These are phyloP conservation scores for Paramisgurnus dabryanus DNA, from an alignment of 2,113 vertebrate genomes.

Conservation along the genomic window DNA sequence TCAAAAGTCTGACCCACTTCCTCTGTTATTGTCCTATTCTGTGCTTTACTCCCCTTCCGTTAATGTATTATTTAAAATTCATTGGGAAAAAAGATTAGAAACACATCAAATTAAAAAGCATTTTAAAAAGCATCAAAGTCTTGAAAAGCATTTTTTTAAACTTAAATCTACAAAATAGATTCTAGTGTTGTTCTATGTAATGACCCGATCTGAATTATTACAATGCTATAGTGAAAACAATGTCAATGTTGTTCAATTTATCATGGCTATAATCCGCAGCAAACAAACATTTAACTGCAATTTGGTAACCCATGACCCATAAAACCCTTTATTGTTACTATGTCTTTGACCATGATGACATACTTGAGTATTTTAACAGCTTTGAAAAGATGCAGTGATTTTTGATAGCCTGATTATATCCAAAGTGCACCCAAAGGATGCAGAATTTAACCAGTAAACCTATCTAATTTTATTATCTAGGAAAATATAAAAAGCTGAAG, in stretches of 20 bases:
- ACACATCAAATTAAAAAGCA: background rate
- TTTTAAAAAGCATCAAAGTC: background rate
- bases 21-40: background rate
- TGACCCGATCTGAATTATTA: conserved; percentile 7
- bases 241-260: conserved; percentile 7
- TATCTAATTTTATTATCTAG: conserved; percentile 3
- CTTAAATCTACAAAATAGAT: conserved; percentile 4
- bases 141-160: background rate
- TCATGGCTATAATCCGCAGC: background rate
- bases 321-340: conserved; percentile 30
- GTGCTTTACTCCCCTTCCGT: background rate
- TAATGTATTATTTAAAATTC: conserved; percentile 30
- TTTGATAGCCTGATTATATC: conserved; percentile 31
- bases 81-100: background rate
- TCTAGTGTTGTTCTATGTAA: background rate
- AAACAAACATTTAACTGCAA: conserved; percentile 1
- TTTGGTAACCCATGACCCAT: conserved; percentile 24
- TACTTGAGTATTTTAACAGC: conserved; percentile 10
- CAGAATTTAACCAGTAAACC: background rate
- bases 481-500: background rate
- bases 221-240: background rate
- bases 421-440: conserved; percentile 9
- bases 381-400: background rate
- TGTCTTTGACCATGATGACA: background rate
- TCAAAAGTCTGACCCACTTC: background rate